These are phyloP conservation scores for Dryococelus australis DNA, from an alignment of 2,888 invertebrate genomes.

Conservation along the genomic window DNA sequence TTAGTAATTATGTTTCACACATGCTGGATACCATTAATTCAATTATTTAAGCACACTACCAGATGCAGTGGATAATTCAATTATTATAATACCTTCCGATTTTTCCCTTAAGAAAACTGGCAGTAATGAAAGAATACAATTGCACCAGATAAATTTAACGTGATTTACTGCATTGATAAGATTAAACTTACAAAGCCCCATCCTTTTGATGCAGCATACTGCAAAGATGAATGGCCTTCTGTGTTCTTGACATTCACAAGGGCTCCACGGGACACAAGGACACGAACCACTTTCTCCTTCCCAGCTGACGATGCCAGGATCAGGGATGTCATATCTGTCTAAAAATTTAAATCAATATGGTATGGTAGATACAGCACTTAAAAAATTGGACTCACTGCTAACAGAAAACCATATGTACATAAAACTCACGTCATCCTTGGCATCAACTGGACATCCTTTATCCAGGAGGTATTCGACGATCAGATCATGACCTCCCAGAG, in stretches of 20 bases:
- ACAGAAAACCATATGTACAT: neutral
- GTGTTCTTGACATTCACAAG: slow-evolving; percentile 75
- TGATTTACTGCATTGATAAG: too few species aligned
- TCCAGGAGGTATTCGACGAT: slow-evolving; percentile 74
- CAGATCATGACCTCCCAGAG: slow-evolving; percentile 77
- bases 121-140: too few species aligned
- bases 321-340: slow-evolving; percentile 77
- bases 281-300: slow-evolving; percentile 69
- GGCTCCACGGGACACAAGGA: slow-evolving; percentile 72
- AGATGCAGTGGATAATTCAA: too few species aligned
- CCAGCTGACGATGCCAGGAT: slow-evolving; percentile 84
- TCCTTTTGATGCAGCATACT: slow-evolving; percentile 88
- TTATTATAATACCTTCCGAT: too few species aligned
- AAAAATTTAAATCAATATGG: slow-evolving; percentile 43
- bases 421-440: slow-evolving; percentile 71
- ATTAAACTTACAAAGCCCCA: slow-evolving; percentile 67
- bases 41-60: too few species aligned
- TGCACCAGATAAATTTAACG: too few species aligned
- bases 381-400: neutral
- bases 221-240: slow-evolving; percentile 81
- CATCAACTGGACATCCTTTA: slow-evolving; percentile 71
- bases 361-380: slow-evolving; percentile 27
- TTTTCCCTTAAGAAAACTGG: too few species aligned
- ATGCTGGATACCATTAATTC: too few species aligned
- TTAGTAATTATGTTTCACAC: too few species aligned